A percentile compares a stretch with the other conserved stretches of the same genome.
Evolutionary conservation across 2,888 invertebrate species (phyloP).

Genomic region (Cephus pygmeus): DNA sequence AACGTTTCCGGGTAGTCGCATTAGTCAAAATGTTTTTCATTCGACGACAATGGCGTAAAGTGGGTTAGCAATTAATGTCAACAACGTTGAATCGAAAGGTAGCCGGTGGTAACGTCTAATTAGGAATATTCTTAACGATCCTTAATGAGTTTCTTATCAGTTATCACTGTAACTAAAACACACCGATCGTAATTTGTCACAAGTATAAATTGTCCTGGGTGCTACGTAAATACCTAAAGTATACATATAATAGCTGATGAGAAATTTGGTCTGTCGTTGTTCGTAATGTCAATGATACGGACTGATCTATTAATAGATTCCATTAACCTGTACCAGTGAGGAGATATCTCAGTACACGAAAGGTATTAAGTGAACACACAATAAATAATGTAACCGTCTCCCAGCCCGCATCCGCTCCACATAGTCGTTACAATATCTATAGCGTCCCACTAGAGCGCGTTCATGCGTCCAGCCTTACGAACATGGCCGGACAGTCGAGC

Average conservation of each 20-base stretch:
- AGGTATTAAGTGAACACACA: background rate
- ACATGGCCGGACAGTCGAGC: background rate
- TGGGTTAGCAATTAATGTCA: background rate
- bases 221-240: background rate
- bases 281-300: background rate
- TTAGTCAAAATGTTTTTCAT: background rate
- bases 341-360: background rate
- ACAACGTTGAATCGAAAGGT: background rate
- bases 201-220: background rate
- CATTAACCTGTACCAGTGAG: background rate
- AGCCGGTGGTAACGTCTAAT: background rate
- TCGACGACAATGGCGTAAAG: background rate
- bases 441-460: background rate
- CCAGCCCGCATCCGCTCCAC: background rate
- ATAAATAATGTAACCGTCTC: background rate
- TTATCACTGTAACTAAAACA: background rate
- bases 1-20: background rate
- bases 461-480: background rate
- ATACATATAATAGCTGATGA: background rate
- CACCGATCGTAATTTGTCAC: background rate
- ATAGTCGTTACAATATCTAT: background rate
- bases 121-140: background rate
- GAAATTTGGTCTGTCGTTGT: background rate
- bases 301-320: background rate
- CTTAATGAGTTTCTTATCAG: background rate